Evolutionary conservation across 2,797 vertebrate species (phyloP), one percentile per base, ranked within the genome.

Genomic region (Gallirallus australis): DNA sequence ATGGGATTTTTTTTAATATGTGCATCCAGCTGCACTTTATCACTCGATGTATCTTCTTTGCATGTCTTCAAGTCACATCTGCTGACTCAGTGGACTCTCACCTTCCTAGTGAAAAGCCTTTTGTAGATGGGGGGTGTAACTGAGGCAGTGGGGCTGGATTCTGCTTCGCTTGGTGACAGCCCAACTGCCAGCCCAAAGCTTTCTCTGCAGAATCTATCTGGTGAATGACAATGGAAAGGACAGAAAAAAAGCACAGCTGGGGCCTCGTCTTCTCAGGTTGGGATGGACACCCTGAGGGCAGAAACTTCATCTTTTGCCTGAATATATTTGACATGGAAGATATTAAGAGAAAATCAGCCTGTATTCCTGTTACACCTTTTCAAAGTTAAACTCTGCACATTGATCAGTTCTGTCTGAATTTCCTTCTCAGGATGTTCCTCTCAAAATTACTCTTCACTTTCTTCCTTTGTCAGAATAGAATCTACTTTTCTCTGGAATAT

Each of bases 351-450:
- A 91, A 90, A 80, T 86, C 64, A 85, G 33, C 15, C 73, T 64
- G 16, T 70, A 57, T 83, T 93, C 61, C 50, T 31, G 25, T 77
- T 94, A 53, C 17, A 76, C 6, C 37, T 92, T 96, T 77, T 73
- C 31, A 70, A 54, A 92, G 47, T 89, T 87, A 66, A 82, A 86
- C 48, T 45, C 42, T 66, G 20, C 30, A 24, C 17, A 53, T 84
- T 90, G 66, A 80, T 94, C 60, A 82, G 14, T 86, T 86, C 56
- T 84, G 77, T 47, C 42, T 88, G 52, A 86, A 82, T 89, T 93
- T 84, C 39, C 31, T 82, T 90, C 56, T 90, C 48, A 52, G 21
- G 10, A 56, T 95, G 50, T 78, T 91, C 23, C 78, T 65, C 39
- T 89, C 42, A 54, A 73, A 80, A 80, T 86, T 90, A 60, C 64